Evolutionary conservation across 2,888 invertebrate species (phyloP).

Genomic region (Cenopis cana): DNA sequence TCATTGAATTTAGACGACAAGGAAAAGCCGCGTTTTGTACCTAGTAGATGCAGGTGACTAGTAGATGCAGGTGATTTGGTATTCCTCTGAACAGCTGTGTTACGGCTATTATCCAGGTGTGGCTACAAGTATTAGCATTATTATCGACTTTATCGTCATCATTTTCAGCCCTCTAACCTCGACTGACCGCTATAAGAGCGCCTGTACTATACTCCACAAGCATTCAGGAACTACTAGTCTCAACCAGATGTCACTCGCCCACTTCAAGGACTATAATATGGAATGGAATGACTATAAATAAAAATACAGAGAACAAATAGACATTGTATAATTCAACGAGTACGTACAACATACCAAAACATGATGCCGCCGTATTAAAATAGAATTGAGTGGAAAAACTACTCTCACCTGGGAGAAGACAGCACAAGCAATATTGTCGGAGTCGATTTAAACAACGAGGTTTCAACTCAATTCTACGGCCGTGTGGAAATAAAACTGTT

Average conservation of each 20-base stretch:
- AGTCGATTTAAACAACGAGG: conserved; percentile 77
- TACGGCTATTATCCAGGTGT: not conserved
- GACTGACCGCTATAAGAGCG: not conserved
- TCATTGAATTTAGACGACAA: not conserved
- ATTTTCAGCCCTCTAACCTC: not conserved
- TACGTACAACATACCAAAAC: conserved; percentile 29
- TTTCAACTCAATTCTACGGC: conserved; percentile 54
- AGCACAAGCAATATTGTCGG: conserved; percentile 67
- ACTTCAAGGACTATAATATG: not conserved
- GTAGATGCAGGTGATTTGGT: no score
- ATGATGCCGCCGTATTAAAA: conserved; percentile 57
- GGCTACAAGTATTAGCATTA: not conserved
- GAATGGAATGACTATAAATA: not conserved
- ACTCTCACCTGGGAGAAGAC: conserved; percentile 64
- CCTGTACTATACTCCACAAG: not conserved
- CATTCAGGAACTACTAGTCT: not conserved
- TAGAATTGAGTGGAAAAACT: conserved; percentile 64
- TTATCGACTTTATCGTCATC: not conserved
- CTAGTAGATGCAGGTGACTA: not conserved
- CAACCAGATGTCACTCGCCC: not conserved
- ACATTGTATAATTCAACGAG: conserved; percentile 6
- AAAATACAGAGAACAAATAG: not conserved
- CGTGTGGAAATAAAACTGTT: conserved; percentile 50
- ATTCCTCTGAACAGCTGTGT: not conserved
- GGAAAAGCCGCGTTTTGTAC: not conserved